Conservation (phyloP, 2,888 invertebrate genomes). For the Drosophila yooni region DNA sequence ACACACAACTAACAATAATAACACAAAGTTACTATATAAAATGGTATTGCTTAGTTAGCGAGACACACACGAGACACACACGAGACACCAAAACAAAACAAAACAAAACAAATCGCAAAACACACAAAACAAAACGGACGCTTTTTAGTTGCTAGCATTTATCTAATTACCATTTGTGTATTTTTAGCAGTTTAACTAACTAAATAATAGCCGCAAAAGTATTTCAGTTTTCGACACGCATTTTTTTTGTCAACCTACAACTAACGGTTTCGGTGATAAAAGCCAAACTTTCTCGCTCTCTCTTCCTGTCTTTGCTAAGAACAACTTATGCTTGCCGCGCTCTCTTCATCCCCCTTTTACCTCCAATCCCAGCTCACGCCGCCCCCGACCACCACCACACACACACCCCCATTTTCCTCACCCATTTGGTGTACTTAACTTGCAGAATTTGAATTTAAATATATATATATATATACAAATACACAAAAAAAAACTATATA, state of each 20-base stretch:
- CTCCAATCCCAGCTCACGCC: background rate
- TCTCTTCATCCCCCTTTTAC: background rate
- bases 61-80: constrained; percentile 30
- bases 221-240: constrained; percentile 33
- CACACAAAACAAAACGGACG: constrained; percentile 50
- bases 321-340: background rate
- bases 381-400: background rate
- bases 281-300: constrained; percentile 23
- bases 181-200: constrained; percentile 24
- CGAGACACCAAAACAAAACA: constrained; percentile 33
- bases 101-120: constrained; percentile 40
- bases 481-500: constrained; percentile 4
- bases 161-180: constrained; percentile 26
- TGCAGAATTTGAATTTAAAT: constrained; percentile 42
- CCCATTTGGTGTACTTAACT: constrained; percentile 42
- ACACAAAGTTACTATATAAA: constrained; percentile 59
- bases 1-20: constrained; percentile 28
- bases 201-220: constrained; percentile 42
- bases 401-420: background rate
- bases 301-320: constrained; percentile 12
- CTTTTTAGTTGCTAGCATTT: constrained; percentile 66
- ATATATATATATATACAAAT: constrained; percentile 30
- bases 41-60: constrained; percentile 51
- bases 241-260: constrained; percentile 22
- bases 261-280: constrained; percentile 52